Percentiles rank a stretch among this genome's conserved stretches.
Conservation (phyloP, 1,140 invertebrate genomes). For the Marisa cornuarietis region DNA sequence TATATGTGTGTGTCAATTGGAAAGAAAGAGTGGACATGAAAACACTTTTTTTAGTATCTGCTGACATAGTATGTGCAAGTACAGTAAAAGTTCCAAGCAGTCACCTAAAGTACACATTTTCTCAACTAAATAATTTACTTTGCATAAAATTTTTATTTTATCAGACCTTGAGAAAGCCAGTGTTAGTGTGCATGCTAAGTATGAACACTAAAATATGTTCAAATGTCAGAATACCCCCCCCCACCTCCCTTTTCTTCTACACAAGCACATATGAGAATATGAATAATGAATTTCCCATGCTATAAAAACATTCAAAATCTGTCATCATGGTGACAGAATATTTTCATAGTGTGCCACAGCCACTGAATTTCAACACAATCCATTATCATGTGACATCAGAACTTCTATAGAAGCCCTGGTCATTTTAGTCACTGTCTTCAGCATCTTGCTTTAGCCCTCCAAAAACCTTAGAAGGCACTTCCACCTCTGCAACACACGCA, state of each 20-base stretch:
- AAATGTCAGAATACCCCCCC: no score
- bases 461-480: slow-evolving; percentile 87
- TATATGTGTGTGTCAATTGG: background rate
- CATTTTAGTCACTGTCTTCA: slow-evolving; percentile 31
- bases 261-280: background rate
- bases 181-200: no score
- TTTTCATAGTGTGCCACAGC: background rate
- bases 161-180: no score
- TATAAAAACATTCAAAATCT: background rate
- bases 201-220: no score
- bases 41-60: no score
- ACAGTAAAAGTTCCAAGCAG: no score
- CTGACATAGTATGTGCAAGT: no score
- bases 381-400: background rate
- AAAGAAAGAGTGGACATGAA: no score
- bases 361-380: background rate
- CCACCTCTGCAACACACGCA: slow-evolving; percentile 69
- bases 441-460: slow-evolving; percentile 74
- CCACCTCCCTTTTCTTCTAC: background rate
- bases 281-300: no score
- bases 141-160: no score
- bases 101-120: no score
- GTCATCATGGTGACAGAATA: background rate
- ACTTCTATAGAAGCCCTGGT: background rate
- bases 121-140: no score